Evolutionary conservation across 2,113 vertebrate species (phyloP), one percentile per base, ranked within the genome.

Genomic region (Dasyurus viverrinus): DNA sequence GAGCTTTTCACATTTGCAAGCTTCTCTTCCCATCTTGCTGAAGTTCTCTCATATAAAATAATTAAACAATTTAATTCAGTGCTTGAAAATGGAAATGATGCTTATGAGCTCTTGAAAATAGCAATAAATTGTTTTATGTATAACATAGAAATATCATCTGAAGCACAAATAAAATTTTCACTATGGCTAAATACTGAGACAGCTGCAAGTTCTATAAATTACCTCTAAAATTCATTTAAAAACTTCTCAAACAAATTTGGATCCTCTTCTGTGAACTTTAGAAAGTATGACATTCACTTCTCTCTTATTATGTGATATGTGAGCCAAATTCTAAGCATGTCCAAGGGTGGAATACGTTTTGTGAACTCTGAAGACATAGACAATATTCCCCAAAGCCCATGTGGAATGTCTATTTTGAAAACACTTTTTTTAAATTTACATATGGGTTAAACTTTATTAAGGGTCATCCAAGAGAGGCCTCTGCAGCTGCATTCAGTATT

Each of bases 121-220:
- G 6, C 36, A 96, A 50, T 46, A 90, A 97, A 96, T 93, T n/a
- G 93, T 94, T 97, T 97, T 95, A 2, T 9, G 95, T 53, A 8
- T 46, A 95, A 8, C 76, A 93, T 24, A 92, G 90, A 93, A 60
- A 97, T 36, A 97, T 30, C 47, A 95, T 95, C 90, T 53, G 57
- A 97, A 90, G 98, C 90, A 97, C 96, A 96, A 96, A 89, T 90
- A 95, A 97, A 92, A 93, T 93, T 60, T 97, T 90, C 55, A 97
- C 95, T 92, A 97, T 96, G 97, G 95, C 97, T 92, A 53, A 96
- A 92, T 89, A 96, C 68, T 57, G 96, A 30, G 92, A 50, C 97
- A 98, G 95, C 97, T 98, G 95, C 94, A 95, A 11, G 24, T 42
- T 94, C 91, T 68, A 27, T 89, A 97, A 95, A 94, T 93, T 30